phyloP scores from a whole-genome alignment of 37 sponge, comb jelly and placozoan species.

The Amphimedon queenslandica region DNA sequence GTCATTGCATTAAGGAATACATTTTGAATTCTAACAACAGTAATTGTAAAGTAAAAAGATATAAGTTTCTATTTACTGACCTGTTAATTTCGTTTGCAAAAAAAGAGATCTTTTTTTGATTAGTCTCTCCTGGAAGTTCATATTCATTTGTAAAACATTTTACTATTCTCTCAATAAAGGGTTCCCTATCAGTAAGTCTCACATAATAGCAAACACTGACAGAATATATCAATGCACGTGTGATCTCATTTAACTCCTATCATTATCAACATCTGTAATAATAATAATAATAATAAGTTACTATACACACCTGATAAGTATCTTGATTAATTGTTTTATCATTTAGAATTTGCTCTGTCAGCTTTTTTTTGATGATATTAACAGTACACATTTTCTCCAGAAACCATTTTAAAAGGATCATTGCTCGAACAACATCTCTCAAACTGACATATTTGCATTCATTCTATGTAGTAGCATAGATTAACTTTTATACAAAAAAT shows the following conservation, averaged over 20 bases:
- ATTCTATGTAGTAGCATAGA: too few relatives aligned
- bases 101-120: constrained; percentile 1
- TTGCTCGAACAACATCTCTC: constrained; percentile 77
- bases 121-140: constrained; percentile 18
- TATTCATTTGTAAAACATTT: constrained; percentile 33
- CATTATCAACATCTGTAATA: too few relatives aligned
- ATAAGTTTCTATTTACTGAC: too few relatives aligned
- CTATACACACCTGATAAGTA: too few relatives aligned
- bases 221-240: constrained; percentile 41
- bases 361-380: background rate
- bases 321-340: too few relatives aligned
- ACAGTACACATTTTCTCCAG: constrained; percentile 12
- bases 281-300: too few relatives aligned
- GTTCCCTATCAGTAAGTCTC: constrained; percentile 43
- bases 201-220: constrained; percentile 81
- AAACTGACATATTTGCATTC: constrained; percentile 89
- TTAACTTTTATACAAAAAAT: too few relatives aligned
- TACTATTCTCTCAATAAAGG: constrained; percentile 45
- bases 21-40: constrained; percentile 58
- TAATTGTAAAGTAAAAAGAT: too few relatives aligned
- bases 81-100: constrained; percentile 57
- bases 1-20: constrained; percentile 55
- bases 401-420: constrained; percentile 80
- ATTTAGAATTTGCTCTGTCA: too few relatives aligned
- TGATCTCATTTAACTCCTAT: constrained; percentile 1